phyloP scores from a whole-genome alignment of 2,797 vertebrate genomes.

The Paramormyrops hopkinsi region DNA sequence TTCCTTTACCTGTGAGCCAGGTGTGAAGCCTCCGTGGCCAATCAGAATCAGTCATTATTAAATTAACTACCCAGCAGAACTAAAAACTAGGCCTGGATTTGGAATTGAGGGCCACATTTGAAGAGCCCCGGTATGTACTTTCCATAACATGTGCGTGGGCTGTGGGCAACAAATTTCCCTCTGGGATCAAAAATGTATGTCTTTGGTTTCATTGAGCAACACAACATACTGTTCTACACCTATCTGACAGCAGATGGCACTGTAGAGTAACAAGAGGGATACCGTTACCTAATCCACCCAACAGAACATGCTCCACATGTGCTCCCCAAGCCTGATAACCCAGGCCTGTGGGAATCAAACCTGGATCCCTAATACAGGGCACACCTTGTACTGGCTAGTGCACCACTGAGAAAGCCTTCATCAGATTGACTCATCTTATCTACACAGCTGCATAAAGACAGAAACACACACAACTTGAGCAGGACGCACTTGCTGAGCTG shows the following conservation, averaged over 20 bases:
- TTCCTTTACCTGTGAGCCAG: background rate
- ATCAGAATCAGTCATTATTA: background rate
- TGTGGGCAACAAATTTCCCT: background rate
- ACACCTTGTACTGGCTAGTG: background rate
- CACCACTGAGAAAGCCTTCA: background rate
- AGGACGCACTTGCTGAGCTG: conserved; percentile 61
- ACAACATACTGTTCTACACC: background rate
- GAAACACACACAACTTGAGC: background rate
- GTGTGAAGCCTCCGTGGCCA: background rate
- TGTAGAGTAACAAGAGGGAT: background rate
- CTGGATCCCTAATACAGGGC: background rate
- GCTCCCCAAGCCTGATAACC: background rate
- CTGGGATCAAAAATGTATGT: background rate
- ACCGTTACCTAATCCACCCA: background rate
- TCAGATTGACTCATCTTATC: background rate
- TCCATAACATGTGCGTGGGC: background rate
- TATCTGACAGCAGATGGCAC: background rate
- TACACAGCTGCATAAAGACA: background rate
- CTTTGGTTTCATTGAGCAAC: background rate
- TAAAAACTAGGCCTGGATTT: background rate
- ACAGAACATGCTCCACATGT: background rate
- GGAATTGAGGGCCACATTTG: background rate
- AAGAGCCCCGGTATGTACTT: background rate
- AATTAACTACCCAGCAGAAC: background rate
- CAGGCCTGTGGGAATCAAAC: background rate